Conservation (phyloP, 2,888 invertebrate species). For the Heliconius aoede region DNA sequence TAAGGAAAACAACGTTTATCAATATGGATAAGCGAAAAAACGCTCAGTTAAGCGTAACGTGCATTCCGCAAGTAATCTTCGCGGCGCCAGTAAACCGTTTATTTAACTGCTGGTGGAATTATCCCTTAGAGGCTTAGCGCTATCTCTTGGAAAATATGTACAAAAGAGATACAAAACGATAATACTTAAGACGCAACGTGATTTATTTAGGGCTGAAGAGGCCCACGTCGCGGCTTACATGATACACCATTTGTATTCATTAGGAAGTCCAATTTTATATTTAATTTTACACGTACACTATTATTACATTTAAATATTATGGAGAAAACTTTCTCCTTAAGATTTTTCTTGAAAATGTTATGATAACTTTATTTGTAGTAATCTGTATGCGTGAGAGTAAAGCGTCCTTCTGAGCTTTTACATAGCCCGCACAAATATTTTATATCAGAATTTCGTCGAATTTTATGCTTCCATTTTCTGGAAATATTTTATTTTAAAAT, state of each 20-base stretch:
- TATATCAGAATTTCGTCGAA: no score
- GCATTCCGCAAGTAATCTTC: conserved; percentile 43
- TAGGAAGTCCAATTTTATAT: conserved; percentile 68
- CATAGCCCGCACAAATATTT: no score
- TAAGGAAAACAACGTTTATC: conserved; percentile 30
- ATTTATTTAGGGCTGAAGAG: conserved; percentile 69
- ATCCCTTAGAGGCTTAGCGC: conserved; percentile 47
- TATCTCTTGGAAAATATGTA: conserved; percentile 51
- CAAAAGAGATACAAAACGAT: conserved; percentile 57
- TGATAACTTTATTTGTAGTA: no score
- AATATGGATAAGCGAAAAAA: conserved; percentile 36
- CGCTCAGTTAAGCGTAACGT: conserved; percentile 29
- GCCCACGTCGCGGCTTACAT: conserved; percentile 73
- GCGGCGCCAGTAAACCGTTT: conserved; percentile 47
- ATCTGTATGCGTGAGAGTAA: no score
- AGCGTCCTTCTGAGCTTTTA: no score
- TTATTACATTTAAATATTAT: not conserved
- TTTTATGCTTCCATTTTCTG: no score
- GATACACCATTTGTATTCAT: conserved; percentile 77
- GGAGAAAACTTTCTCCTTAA: not conserved
- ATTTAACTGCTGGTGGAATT: conserved; percentile 45
- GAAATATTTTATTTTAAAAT: no score
- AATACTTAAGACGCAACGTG: conserved; percentile 64
- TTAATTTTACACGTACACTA: conserved; percentile 42
- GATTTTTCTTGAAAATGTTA: no score